These are phyloP conservation scores for Oryzias curvinotus DNA, from an alignment of 2,113 vertebrate species.

Conservation along the genomic window DNA sequence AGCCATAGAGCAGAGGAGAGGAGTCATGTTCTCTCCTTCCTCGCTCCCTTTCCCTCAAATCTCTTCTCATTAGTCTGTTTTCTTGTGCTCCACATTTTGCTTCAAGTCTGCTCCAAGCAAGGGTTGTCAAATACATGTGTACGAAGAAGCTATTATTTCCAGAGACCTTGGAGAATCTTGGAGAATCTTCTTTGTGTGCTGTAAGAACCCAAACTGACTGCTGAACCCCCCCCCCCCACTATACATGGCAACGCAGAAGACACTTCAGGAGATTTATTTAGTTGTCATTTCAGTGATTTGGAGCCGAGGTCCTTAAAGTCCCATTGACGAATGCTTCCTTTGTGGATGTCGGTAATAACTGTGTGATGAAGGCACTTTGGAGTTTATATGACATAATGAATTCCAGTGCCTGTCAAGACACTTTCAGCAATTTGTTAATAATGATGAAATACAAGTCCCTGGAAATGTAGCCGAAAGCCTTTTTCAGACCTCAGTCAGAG, in stretches of 20 bases:
- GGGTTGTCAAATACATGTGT: constrained; percentile 66
- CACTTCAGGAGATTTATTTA: constrained; percentile 9
- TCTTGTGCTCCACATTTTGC: constrained; percentile 51
- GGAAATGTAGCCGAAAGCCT: constrained; percentile 6
- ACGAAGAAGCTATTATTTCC: constrained; percentile 56
- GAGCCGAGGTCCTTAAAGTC: constrained; percentile 19
- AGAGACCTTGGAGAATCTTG: constrained; percentile 53
- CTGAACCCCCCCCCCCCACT: constrained; percentile 9
- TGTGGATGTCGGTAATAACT: constrained; percentile 21
- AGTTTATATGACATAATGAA: not conserved
- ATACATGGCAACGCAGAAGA: constrained; percentile 22
- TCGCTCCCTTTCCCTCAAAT: constrained; percentile 38
- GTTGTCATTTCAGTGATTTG: constrained; percentile 16
- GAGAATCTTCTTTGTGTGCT: constrained; percentile 48
- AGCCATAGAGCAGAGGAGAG: constrained; percentile 15
- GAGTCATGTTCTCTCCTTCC: constrained; percentile 21
- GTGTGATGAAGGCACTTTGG: constrained; percentile 3
- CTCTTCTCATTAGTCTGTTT: constrained; percentile 72
- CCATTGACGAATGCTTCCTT: not conserved
- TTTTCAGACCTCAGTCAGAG: not conserved
- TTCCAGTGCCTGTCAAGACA: not conserved
- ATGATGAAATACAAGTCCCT: not conserved
- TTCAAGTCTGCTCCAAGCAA: constrained; percentile 62
- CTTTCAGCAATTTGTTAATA: not conserved
- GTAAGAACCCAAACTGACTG: constrained; percentile 44